Evolutionary conservation across 2,113 vertebrate species (phyloP).

Genomic region (Perca fluviatilis): DNA sequence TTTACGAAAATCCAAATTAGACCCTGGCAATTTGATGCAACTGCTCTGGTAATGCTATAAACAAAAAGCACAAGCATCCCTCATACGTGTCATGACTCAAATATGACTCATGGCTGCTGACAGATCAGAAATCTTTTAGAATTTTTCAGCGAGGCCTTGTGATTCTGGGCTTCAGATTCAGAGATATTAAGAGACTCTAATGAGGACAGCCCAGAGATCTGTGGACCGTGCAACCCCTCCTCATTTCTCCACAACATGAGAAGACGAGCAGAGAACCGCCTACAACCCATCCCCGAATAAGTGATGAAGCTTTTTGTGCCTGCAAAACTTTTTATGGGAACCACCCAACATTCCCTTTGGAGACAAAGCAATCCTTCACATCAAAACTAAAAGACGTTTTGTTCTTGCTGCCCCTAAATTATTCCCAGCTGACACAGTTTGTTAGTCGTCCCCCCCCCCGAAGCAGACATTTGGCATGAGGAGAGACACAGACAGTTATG

Average conservation of each 20-base stretch:
- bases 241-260: conserved; percentile 67
- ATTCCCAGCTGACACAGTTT: conserved; percentile 56
- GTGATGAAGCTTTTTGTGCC: conserved; percentile 55
- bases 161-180: conserved; percentile 38
- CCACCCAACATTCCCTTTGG: conserved; percentile 43
- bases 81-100: conserved; percentile 41
- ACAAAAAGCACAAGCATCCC: conserved; percentile 51
- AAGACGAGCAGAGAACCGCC: conserved; percentile 56
- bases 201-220: conserved; percentile 57
- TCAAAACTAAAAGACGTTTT: conserved; percentile 69
- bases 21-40: conserved; percentile 20
- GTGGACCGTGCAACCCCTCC: conserved; percentile 44
- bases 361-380: conserved; percentile 70
- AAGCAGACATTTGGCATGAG: conserved; percentile 60
- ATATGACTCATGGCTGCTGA: conserved; percentile 50
- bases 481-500: conserved; percentile 47
- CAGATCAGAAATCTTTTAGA: conserved; percentile 44
- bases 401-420: conserved; percentile 47
- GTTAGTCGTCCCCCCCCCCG: conserved; percentile 16
- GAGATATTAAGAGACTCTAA: conserved; percentile 58
- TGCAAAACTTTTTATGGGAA: conserved; percentile 53
- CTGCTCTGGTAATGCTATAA: conserved; percentile 38
- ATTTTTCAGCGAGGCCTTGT: conserved; percentile 11
- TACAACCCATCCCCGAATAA: conserved; percentile 50
- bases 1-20: conserved; percentile 47